phyloP scores from a whole-genome alignment of 2,797 vertebrate genomes.

The Crocidura indochinensis region DNA sequence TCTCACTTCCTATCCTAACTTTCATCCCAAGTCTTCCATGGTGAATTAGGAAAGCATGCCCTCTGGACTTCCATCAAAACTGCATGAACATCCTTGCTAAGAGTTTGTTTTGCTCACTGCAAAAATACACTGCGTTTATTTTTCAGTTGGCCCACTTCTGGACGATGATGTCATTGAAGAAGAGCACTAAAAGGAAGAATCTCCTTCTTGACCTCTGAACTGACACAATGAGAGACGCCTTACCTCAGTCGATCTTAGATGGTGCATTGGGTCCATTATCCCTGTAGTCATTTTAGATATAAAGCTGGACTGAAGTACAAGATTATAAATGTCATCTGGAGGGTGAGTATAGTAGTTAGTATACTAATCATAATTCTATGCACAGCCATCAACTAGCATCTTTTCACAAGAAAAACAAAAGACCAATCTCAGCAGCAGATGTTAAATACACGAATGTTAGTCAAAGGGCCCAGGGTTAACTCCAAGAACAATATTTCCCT shows the following conservation, averaged over 20 bases:
- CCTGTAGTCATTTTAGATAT: neutral
- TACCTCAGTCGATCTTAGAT: neutral
- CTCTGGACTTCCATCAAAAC: neutral
- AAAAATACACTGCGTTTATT: neutral
- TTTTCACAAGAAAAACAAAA: too few species aligned
- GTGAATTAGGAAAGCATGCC: accelerated
- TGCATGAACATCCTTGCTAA: neutral
- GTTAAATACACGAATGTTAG: too few species aligned
- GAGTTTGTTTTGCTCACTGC: neutral
- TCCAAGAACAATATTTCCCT: too few species aligned
- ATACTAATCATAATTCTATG: too few species aligned
- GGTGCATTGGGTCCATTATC: neutral
- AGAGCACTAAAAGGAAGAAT: neutral
- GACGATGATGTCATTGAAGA: too few species aligned
- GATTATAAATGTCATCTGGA: too few species aligned
- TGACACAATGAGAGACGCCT: neutral
- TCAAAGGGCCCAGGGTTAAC: too few species aligned
- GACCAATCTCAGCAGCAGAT: too few species aligned
- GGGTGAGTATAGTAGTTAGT: too few species aligned
- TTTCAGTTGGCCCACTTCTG: neutral
- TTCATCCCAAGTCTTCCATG: neutral
- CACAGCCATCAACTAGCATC: too few species aligned
- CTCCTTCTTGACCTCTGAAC: neutral
- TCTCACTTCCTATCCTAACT: neutral
- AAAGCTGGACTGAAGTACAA: too few species aligned